A percentile compares a stretch with the other conserved stretches of the same genome.
Conservation (phyloP, 2,113 vertebrate species). For the Indicator maculatus region DNA sequence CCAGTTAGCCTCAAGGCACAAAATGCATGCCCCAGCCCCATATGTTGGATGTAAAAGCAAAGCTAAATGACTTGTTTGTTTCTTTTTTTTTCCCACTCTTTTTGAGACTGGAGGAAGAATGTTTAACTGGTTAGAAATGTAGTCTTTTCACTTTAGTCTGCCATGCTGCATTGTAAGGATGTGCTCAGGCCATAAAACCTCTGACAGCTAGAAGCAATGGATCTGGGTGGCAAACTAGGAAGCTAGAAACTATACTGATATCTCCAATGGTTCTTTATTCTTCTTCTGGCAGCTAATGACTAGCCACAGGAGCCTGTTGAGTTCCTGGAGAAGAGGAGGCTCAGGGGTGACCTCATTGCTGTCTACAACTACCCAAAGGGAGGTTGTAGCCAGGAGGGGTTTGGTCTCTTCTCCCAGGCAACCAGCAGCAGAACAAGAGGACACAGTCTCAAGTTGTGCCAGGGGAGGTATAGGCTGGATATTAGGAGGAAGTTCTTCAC, state of each 20-base stretch:
- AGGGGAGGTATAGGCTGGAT: too few species aligned
- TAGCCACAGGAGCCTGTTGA: neutral
- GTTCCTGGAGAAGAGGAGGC: neutral
- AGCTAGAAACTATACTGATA: neutral
- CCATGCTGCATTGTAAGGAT: neutral
- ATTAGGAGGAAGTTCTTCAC: too few species aligned
- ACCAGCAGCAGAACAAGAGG: too few species aligned
- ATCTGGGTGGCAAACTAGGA: neutral
- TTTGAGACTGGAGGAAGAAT: neutral
- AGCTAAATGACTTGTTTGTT: neutral
- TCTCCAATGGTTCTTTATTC: neutral
- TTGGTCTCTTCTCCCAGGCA: too few species aligned
- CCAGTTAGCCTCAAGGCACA: neutral
- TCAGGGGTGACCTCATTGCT: too few species aligned
- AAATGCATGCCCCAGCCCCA: accelerated
- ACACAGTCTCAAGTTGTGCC: too few species aligned
- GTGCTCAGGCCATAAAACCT: neutral
- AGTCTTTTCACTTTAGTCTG: neutral
- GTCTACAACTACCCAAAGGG: too few species aligned
- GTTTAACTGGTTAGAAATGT: neutral
- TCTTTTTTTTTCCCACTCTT: neutral
- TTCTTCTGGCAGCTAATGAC: neutral
- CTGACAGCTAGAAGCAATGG: neutral
- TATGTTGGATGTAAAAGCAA: neutral
- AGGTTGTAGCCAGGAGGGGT: too few species aligned